Evolutionary conservation across 2,797 vertebrate species (phyloP).

Genomic region (Zonotrichia albicollis): DNA sequence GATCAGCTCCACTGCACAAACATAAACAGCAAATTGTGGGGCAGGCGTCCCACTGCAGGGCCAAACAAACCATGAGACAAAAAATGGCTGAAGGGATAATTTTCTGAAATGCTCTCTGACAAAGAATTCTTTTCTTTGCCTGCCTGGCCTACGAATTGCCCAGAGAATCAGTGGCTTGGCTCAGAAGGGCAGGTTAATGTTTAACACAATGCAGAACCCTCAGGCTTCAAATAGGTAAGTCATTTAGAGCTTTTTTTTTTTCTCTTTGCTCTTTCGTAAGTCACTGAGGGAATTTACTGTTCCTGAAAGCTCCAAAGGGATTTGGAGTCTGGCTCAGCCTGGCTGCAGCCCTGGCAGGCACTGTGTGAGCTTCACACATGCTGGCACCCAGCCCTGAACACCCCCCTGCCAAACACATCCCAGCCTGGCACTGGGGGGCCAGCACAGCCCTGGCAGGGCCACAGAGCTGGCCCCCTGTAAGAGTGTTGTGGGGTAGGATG

Average conservation of each 20-base stretch:
- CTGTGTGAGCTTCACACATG: not conserved
- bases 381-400: not conserved
- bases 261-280: not conserved
- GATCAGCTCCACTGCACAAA: constrained; percentile 54
- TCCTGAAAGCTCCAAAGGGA: not conserved
- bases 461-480: not conserved
- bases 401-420: not conserved
- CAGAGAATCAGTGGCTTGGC: not conserved
- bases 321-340: not conserved
- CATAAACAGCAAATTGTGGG: constrained; percentile 46
- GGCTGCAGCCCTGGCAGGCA: not conserved
- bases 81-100: constrained; percentile 42
- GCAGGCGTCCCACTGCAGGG: not conserved
- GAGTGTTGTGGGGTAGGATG: too few relatives aligned
- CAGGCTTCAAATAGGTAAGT: constrained; percentile 14
- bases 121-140: constrained; percentile 50
- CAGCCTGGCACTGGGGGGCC: not conserved
- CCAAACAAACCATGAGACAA: constrained; percentile 36
- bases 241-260: not conserved
- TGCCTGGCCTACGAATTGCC: not conserved
- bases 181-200: not conserved
- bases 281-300: constrained; percentile 13
- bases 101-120: constrained; percentile 15
- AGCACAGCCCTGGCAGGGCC: fast-evolving
- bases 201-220: not conserved